Percentiles rank a stretch among this genome's conserved stretches.
These are phyloP conservation scores for Lamellibrachia columna DNA, from an alignment of 2,888 invertebrate genomes.

Conservation along the genomic window DNA sequence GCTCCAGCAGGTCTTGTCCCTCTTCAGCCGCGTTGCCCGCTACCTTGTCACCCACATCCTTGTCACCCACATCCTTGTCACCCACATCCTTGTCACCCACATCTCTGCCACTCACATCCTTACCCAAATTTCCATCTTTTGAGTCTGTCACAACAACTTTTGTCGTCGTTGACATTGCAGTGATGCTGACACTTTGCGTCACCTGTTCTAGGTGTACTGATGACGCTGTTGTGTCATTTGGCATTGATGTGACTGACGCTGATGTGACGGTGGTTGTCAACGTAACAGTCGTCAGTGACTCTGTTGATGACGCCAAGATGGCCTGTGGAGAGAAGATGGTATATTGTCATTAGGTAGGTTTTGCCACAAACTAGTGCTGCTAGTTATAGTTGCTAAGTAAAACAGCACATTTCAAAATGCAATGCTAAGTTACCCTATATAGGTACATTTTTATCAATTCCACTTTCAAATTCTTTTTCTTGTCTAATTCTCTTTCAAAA, in stretches of 20 bases:
- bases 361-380: background rate
- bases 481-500: background rate
- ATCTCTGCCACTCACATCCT: background rate
- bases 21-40: background rate
- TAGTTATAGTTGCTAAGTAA: background rate
- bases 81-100: background rate
- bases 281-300: background rate
- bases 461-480: background rate
- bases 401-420: background rate
- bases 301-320: background rate
- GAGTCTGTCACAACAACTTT: background rate
- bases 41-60: background rate
- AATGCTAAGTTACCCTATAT: background rate
- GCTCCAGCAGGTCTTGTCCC: background rate
- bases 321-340: background rate
- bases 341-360: no score
- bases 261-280: background rate
- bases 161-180: background rate
- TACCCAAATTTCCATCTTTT: background rate
- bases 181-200: slow-evolving; percentile 10
- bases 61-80: background rate
- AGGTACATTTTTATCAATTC: background rate
- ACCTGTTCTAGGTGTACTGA: background rate
- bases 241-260: background rate
- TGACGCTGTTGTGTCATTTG: background rate